Base-by-base conservation (phyloP, 2,797 vertebrate genomes). In the Sebastes aleutianus region DNA sequence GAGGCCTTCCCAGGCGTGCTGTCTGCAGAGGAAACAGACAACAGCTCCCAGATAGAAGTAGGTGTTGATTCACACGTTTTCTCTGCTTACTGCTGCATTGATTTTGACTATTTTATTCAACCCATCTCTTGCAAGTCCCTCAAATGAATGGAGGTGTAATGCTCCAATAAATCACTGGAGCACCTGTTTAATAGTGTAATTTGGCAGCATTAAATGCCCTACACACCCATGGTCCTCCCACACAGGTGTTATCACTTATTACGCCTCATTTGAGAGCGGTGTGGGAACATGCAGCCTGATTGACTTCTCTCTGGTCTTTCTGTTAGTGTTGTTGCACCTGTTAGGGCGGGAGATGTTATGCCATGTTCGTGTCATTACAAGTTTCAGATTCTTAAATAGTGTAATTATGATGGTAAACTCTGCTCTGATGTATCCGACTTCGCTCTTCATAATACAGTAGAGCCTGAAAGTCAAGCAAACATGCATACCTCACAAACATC, bases 11-110 rank as follows among this genome's bases (percentile, higher is more conserved):
- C 97, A 0, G 96, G 97, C 14, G 84, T 97, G 61, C 87, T 97
- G 11, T 93, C 97, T 57, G 94, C 98, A 2, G 96, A 97, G 36
- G 96, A 96, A 4, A 95, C 95, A 11, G 97, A 98, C 92, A 99
- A 98, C 87, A 92, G 93, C 87, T 98, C 98, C 7, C 97, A 98
- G 91, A 97, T 98, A 53, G 96, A 98, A 96, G 98, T 99, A 92
- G 20, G 61, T 27, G 68, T 24, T n/a, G 29, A 69, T 39, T 70
- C 67, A 70, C 20, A 6, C 7, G 24, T 5, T 62, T 32, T 53
- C 43, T 74, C 22, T 3, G 43, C 34, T 43, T 58, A 43, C 22
- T 64, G 18, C 24, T 22, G 3, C 13, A 50, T 56, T 36, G n/a
- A 65, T 34, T 65, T 8, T 20, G 4, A 18, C 12, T 31, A 6